phyloP scores from a whole-genome alignment of 2,797 vertebrate species.

The Podarcis siculus region DNA sequence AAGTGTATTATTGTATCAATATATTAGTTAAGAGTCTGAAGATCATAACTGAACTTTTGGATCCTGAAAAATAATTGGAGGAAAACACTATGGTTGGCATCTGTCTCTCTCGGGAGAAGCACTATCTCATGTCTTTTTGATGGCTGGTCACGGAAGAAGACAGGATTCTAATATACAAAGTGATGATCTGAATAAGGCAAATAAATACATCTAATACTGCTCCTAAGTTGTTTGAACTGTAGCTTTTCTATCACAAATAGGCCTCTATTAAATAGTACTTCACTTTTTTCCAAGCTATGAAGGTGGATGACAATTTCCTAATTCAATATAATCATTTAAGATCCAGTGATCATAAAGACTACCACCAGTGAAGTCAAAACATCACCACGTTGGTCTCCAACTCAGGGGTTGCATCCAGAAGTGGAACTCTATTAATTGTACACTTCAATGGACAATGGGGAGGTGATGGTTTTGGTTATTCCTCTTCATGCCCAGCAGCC shows the following conservation, averaged over 20 bases:
- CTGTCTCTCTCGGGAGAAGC: too few species aligned
- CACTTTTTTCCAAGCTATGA: not conserved
- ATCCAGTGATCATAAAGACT: not conserved
- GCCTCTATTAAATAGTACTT: not conserved
- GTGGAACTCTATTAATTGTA: too few species aligned
- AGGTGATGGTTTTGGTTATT: not conserved
- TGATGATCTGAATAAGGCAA: not conserved
- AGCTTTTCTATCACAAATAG: not conserved
- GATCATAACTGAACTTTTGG: not conserved
- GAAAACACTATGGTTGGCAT: not conserved
- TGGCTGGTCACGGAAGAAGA: not conserved
- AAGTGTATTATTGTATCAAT: not conserved
- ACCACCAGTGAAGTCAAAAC: not conserved
- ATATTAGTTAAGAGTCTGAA: not conserved
- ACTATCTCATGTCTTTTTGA: not conserved
- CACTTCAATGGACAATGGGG: too few species aligned
- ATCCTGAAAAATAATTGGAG: not conserved
- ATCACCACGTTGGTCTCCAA: not conserved
- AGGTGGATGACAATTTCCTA: not conserved
- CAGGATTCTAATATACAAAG: not conserved
- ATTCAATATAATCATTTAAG: not conserved
- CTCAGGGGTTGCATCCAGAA: not conserved
- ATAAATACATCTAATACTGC: not conserved
- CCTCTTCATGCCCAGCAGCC: not conserved
- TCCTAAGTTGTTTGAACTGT: not conserved